Base-by-base conservation (phyloP, 2,797 vertebrate species). In the Mionectes olivaceus region DNA sequence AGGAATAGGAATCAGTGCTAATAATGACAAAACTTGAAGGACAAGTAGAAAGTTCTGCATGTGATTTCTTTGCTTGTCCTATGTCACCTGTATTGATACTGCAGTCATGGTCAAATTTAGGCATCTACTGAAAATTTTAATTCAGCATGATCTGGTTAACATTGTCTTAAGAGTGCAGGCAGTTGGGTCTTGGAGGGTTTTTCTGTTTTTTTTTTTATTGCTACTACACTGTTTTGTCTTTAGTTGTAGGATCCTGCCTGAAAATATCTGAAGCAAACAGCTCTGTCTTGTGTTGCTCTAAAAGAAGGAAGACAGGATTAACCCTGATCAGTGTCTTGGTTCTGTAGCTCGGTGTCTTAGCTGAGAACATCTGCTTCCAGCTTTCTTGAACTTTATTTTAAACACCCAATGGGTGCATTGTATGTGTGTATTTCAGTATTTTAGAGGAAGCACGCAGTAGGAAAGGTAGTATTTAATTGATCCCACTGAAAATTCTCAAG, bases 401-500 rank as follows among this genome's bases (percentile, higher is more conserved):
- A 70, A 39, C 44, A 44, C 57, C 57, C 25, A 44, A 17, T 53
- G 44, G 39, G 23, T 80, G 52, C 10, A 7, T 28, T 57, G 41
- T 73, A 33, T 0, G 0, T 60, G 64, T 83, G 77, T 63, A 92
- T 95, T 84, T 82, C 47, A 80, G 3, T 89, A 61, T 67, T 89
- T 68, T 41, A 87, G 46, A 80, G n/a, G 75, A 78, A 56, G 32
- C 35, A 7, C 46, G 65, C 49, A 53, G 43, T 37, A 83, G 50
- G 33, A 85, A 71, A 73, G 57, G 50, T 55, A 57, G 10, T 65
- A 30, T 83, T 85, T 93, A 81, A 83, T 59, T 89, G 91, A 83
- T 92, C 75, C 57, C 68, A 55, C 37, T 93, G 90, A 87, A 87
- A 85, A 65, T 85, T 94, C 80, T 73, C 39, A 59, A 39, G 71